phyloP scores from a whole-genome alignment of 1,140 invertebrate species.

The Agraylea sexmaculata region DNA sequence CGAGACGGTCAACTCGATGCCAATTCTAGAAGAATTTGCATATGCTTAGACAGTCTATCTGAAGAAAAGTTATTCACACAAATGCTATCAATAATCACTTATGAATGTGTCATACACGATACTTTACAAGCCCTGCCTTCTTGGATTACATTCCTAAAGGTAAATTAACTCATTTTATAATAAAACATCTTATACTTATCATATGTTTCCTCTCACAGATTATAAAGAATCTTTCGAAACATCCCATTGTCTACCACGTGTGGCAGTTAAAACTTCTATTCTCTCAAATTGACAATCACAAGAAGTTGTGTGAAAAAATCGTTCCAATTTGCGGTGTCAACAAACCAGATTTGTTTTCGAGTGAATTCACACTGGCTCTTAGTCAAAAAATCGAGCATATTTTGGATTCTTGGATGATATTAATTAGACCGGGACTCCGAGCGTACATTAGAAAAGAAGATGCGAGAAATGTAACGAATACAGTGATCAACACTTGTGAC shows the following conservation, averaged over 20 bases:
- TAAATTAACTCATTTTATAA: conserved; percentile 25
- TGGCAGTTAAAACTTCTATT: conserved; percentile 56
- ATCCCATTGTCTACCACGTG: conserved; percentile 41
- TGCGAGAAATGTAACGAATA: conserved; percentile 11
- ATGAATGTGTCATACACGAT: conserved; percentile 79
- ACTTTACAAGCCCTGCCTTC: conserved; percentile 67
- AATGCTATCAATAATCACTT: conserved; percentile 61
- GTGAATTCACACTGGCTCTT: conserved; percentile 37
- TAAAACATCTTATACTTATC: conserved; percentile 11
- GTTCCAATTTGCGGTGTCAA: conserved; percentile 27
- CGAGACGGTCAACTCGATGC: conserved; percentile 3
- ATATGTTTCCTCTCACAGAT: conserved; percentile 28
- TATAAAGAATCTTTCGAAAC: conserved; percentile 32
- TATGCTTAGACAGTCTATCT: conserved; percentile 13
- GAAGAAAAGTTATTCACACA: conserved; percentile 49
- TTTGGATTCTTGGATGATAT: conserved; percentile 44
- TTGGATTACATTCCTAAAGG: conserved; percentile 59
- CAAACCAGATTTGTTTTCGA: conserved; percentile 27
- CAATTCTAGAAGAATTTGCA: conserved; percentile 13
- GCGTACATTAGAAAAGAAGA: conserved; percentile 34
- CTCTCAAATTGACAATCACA: conserved; percentile 34
- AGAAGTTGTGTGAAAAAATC: conserved; percentile 10
- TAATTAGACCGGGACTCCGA: conserved; percentile 34
- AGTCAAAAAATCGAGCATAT: conserved; percentile 42
- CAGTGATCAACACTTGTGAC: neutral